phyloP scores from a whole-genome alignment of 2,113 vertebrate genomes.

The Corapipo altera region DNA sequence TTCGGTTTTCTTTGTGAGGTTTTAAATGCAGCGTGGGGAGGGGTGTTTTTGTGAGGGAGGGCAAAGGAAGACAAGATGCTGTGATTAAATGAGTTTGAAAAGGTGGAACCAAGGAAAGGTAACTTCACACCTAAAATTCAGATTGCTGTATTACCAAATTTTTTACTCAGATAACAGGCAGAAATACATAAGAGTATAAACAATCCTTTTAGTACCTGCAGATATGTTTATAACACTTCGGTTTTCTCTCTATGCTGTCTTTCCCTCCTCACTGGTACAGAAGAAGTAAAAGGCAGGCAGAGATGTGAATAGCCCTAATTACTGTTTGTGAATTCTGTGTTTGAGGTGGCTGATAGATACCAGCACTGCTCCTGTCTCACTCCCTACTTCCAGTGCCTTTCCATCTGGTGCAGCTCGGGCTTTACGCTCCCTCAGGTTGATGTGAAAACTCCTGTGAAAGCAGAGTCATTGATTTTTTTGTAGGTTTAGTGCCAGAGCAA shows the following conservation, averaged over 20 bases:
- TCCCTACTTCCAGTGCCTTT: slow-evolving; percentile 26
- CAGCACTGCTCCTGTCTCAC: slow-evolving; percentile 1
- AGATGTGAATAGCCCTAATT: neutral
- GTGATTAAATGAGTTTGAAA: slow-evolving; percentile 9
- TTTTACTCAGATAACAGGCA: neutral
- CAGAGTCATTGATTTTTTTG: slow-evolving; percentile 47
- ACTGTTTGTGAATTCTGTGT: neutral
- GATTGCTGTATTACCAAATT: neutral
- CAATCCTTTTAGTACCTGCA: neutral
- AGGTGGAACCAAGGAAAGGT: neutral
- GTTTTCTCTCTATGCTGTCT: neutral
- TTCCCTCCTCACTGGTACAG: neutral
- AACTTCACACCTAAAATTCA: neutral
- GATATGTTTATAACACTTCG: neutral
- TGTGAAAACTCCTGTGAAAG: slow-evolving; percentile 57
- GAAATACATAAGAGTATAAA: neutral
- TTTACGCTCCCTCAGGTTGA: slow-evolving; percentile 40
- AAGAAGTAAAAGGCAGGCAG: neutral
- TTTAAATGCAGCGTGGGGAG: neutral
- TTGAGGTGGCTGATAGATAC: slow-evolving; percentile 22
- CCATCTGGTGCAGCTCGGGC: slow-evolving; percentile 54
- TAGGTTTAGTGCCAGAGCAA: slow-evolving; percentile 61
- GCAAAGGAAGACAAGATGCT: neutral
- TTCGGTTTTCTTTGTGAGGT: slow-evolving; percentile 28
- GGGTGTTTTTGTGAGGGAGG: neutral